Percentiles rank a stretch among this genome's conserved stretches.
Conservation (phyloP, 2,113 vertebrate species). For the Etheostoma cragini region DNA sequence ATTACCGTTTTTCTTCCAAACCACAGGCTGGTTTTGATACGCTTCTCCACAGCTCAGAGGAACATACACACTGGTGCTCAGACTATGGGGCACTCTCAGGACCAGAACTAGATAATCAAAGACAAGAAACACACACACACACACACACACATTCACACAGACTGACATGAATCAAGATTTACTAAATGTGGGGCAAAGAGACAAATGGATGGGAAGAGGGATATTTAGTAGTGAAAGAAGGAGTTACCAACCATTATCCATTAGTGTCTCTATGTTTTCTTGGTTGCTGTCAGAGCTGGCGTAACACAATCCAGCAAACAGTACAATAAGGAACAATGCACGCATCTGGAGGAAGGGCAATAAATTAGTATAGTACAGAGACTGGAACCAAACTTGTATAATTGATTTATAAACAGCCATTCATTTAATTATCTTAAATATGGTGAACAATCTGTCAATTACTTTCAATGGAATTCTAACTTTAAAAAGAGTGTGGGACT, state of each 20-base stretch:
- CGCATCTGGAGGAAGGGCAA: conserved; percentile 71
- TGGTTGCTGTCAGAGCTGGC: conserved; percentile 7
- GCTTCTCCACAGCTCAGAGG: conserved; percentile 75
- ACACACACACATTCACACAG: background rate
- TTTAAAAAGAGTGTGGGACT: background rate
- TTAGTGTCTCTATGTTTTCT: conserved; percentile 41
- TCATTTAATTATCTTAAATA: background rate
- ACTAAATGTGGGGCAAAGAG: background rate
- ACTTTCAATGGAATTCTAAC: background rate
- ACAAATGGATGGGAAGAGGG: background rate
- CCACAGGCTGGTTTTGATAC: conserved; percentile 55
- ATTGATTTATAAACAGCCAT: background rate
- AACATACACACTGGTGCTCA: conserved; percentile 25
- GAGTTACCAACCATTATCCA: conserved; percentile 77
- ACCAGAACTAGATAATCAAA: conserved; percentile 69
- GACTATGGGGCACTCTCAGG: conserved; percentile 40
- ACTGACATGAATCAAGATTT: background rate
- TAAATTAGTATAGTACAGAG: background rate
- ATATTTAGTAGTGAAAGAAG: background rate
- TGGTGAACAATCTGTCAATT: background rate
- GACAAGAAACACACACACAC: background rate
- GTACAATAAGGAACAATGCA: conserved; percentile 38
- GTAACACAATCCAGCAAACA: conserved; percentile 44
- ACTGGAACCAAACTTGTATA: background rate
- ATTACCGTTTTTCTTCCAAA: conserved; percentile 79